Evolutionary conservation across 2,888 invertebrate genomes (phyloP), one percentile per base, ranked within the genome.

Genomic region (Mesopsocus fuscifrons): DNA sequence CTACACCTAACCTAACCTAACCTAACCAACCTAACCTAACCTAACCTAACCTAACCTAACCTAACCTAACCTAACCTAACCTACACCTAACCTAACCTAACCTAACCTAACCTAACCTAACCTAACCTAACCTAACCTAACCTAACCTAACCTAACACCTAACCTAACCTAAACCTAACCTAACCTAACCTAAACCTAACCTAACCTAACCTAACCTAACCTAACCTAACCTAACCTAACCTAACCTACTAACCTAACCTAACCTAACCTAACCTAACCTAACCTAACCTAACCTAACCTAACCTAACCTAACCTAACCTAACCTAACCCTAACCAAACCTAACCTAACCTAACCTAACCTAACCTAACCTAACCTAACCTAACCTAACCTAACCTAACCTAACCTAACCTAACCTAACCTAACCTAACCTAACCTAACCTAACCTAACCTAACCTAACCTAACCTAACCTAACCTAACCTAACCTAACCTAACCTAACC

Each of bases 181-280:
- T 45, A 45, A 45, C 42, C 45, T 43, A 45, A 45, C 45, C 44
- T 43, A 43, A 45, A 42, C 42, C 42, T 43, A 45, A 42, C 45
- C 42, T 43, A 45, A 45, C 45, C 45, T 45, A 45, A 45, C 45
- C 45, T 45, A 45, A 43, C 45, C 42, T 34, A 43, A 45, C 42
- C 42, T 45, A 43, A 31, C 42, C 45, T 34, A 47, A 47, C 42
- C 44, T 45, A 46, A 46, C 46, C 46, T 46, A 45, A 45, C 45
- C 45, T 45, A 45, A 45, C 44, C 45, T 45, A 40, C 45, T 34
- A 46, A 46, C 46, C 45, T 47, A 46, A 47, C 46, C 45, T 46
- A 46, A 47, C 45, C 45, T 46, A 46, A 46, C 45, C 45, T 47
- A 41, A 46, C 45, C 45, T 46, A 46, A 46, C 46, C 42, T 42